phyloP scores from a whole-genome alignment of 2,113 vertebrate species.

The Mormyrus iriodes region DNA sequence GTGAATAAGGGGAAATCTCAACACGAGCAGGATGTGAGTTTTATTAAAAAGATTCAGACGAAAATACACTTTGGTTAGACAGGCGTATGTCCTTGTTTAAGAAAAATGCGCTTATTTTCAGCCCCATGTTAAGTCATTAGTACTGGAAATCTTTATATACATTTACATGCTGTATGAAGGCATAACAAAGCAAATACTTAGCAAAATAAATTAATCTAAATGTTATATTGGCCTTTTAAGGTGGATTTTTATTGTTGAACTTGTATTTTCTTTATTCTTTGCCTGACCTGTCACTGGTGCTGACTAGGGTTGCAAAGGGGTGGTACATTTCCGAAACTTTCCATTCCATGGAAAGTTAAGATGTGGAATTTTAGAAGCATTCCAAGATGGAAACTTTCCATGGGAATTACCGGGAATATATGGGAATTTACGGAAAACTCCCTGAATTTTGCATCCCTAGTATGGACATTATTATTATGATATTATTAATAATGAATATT shows the following conservation, averaged over 20 bases:
- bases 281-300: neutral
- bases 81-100: conserved; percentile 54
- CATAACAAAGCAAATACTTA: neutral
- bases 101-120: conserved; percentile 25
- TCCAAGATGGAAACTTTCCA: neutral
- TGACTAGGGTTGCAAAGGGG: neutral
- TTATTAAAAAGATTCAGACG: conserved; percentile 52
- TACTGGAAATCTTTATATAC: neutral
- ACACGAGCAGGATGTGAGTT: conserved; percentile 56
- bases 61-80: conserved; percentile 51
- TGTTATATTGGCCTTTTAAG: neutral
- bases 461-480: neutral
- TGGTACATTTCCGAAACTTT: neutral
- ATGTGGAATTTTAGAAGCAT: neutral
- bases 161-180: neutral
- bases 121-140: neutral
- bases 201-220: neutral
- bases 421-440: neutral
- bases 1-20: conserved; percentile 51
- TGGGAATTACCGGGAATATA: neutral
- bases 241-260: neutral
- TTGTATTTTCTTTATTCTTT: neutral
- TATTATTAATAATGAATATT: neutral
- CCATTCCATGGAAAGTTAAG: neutral
- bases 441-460: neutral